Evolutionary conservation across 2,113 vertebrate genomes (phyloP).

Genomic region (Macrotus californicus): DNA sequence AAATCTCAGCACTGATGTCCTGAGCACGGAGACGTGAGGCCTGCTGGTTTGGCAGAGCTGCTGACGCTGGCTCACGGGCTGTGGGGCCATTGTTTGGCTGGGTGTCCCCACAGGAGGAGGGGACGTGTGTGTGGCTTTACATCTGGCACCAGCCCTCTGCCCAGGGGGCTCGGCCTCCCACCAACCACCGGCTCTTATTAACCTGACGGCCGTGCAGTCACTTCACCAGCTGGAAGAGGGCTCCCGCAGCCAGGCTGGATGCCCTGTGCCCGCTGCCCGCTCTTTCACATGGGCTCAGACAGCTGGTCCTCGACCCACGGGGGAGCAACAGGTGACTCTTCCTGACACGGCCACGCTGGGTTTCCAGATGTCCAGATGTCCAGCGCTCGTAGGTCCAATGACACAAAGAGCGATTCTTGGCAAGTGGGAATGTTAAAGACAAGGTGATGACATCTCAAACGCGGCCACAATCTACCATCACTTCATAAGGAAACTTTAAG

Average conservation of each 20-base stretch:
- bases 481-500: background rate
- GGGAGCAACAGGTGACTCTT: background rate
- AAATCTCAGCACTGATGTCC: background rate
- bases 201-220: background rate
- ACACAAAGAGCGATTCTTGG: background rate
- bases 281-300: too few relatives aligned
- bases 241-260: background rate
- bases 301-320: background rate
- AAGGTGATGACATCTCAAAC: background rate
- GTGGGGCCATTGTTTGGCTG: background rate
- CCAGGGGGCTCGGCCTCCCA: background rate
- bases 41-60: background rate
- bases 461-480: background rate
- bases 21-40: background rate
- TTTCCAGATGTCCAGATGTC: background rate
- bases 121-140: background rate
- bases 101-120: background rate
- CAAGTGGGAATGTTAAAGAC: background rate
- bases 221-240: background rate
- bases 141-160: background rate
- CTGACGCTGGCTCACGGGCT: background rate
- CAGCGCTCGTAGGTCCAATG: background rate
- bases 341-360: background rate
- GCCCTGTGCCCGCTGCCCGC: too few relatives aligned
- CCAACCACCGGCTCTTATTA: background rate